These are phyloP conservation scores for Apostichopus leukothele DNA, from an alignment of 53 echinoderm and acorn worm species.

Conservation along the genomic window DNA sequence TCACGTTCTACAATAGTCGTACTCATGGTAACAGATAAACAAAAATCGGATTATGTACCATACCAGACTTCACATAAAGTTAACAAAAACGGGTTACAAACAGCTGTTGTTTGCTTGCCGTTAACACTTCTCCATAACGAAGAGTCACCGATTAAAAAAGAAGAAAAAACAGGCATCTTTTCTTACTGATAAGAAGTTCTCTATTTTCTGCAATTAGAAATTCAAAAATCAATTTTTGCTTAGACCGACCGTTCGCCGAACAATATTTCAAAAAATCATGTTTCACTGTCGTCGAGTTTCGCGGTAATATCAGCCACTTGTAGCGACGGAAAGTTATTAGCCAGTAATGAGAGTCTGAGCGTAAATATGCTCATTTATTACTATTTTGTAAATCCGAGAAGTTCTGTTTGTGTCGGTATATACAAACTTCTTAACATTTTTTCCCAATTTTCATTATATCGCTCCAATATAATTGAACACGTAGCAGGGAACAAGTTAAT, in stretches of 20 bases:
- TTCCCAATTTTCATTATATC: not conserved
- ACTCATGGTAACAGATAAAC: not conserved
- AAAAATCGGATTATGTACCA: not conserved
- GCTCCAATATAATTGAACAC: not conserved
- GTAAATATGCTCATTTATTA: conserved; percentile 14
- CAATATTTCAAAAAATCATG: not conserved
- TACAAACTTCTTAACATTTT: not conserved
- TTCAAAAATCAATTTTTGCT: not conserved
- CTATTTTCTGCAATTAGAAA: not conserved
- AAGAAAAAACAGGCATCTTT: not conserved
- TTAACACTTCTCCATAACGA: not conserved
- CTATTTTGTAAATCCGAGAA: conserved; percentile 2
- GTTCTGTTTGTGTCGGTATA: not conserved
- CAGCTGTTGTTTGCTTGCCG: not conserved
- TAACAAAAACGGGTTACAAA: not conserved
- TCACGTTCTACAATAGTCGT: conserved; percentile 7
- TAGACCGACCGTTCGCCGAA: not conserved
- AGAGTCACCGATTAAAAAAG: not conserved
- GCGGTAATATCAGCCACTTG: not conserved
- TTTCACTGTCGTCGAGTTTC: not conserved
- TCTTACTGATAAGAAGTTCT: not conserved
- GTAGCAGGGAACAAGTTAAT: conserved; percentile 36
- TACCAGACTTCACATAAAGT: not conserved
- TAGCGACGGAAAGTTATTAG: conserved; percentile 3
- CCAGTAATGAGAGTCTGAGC: not conserved